Evolutionary conservation across 2,888 invertebrate species (phyloP).

Genomic region (Caenorhabditis afra): DNA sequence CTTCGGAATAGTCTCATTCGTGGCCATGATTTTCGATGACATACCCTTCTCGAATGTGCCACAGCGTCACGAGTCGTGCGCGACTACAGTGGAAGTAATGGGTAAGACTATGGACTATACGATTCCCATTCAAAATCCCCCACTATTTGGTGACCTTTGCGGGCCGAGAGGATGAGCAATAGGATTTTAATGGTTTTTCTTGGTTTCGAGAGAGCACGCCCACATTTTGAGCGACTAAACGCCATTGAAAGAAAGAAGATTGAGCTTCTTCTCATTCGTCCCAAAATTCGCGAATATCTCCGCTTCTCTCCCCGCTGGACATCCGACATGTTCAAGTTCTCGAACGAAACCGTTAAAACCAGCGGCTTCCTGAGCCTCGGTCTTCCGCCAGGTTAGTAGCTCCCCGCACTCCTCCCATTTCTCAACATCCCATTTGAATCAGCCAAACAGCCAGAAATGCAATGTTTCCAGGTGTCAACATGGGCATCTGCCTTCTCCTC

Average conservation of each 20-base stretch:
- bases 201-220: no score
- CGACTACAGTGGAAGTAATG: constrained; percentile 6
- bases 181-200: not conserved
- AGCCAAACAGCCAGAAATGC: no score
- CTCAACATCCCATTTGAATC: no score
- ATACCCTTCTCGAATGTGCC: constrained; percentile 28
- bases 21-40: constrained; percentile 26
- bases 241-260: no score
- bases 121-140: no score
- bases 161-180: not conserved
- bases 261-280: not conserved
- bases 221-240: no score
- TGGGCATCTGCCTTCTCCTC: constrained; percentile 40
- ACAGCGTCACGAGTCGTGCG: constrained; percentile 14
- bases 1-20: no score
- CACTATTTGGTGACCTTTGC: not conserved
- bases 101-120: no score
- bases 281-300: not conserved
- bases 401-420: no score
- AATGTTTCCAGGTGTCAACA: constrained; percentile 45
- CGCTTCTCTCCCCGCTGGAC: not conserved
- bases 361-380: not conserved
- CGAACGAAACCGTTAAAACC: not conserved
- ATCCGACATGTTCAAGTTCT: not conserved
- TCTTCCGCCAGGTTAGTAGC: not conserved